phyloP scores from a whole-genome alignment of 2,797 vertebrate genomes.

The Cryptoblepharus egeriae region DNA sequence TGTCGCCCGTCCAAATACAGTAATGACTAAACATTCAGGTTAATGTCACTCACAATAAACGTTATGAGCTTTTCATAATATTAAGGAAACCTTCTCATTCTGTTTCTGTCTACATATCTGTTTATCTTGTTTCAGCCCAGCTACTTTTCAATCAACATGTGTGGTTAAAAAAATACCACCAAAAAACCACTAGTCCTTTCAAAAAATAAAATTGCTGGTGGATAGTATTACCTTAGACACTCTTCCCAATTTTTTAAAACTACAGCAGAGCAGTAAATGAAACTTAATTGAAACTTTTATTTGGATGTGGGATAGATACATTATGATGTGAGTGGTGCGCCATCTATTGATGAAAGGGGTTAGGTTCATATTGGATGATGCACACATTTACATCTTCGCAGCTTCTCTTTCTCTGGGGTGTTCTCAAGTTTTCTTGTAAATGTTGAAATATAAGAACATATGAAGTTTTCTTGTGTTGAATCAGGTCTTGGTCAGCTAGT shows the following conservation, averaged over 20 bases:
- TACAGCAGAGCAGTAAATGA: not conserved
- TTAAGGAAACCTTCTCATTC: slow-evolving; percentile 63
- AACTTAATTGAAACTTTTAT: slow-evolving; percentile 18
- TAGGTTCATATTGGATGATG: fast-evolving
- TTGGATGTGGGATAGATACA: fast-evolving
- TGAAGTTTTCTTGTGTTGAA: too few species aligned
- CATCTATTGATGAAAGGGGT: slow-evolving; percentile 62
- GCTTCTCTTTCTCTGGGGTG: not conserved
- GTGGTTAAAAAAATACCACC: slow-evolving; percentile 36
- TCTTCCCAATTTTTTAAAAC: not conserved
- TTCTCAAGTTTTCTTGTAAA: not conserved
- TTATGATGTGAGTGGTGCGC: slow-evolving; percentile 48
- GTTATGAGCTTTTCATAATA: slow-evolving; percentile 55
- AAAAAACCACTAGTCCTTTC: slow-evolving; percentile 53
- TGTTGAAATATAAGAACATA: not conserved
- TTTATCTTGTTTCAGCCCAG: slow-evolving; percentile 55
- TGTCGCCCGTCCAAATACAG: not conserved
- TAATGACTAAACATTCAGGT: slow-evolving; percentile 45
- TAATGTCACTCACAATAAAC: slow-evolving; percentile 37
- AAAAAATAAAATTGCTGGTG: slow-evolving; percentile 49
- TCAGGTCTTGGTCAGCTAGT: too few species aligned
- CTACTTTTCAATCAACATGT: slow-evolving; percentile 64
- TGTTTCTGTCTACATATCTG: not conserved
- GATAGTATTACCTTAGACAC: slow-evolving; percentile 66
- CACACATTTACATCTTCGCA: slow-evolving; percentile 20